These are phyloP conservation scores for Bombylius discolor DNA, from an alignment of 2,888 invertebrate genomes.

Conservation along the genomic window DNA sequence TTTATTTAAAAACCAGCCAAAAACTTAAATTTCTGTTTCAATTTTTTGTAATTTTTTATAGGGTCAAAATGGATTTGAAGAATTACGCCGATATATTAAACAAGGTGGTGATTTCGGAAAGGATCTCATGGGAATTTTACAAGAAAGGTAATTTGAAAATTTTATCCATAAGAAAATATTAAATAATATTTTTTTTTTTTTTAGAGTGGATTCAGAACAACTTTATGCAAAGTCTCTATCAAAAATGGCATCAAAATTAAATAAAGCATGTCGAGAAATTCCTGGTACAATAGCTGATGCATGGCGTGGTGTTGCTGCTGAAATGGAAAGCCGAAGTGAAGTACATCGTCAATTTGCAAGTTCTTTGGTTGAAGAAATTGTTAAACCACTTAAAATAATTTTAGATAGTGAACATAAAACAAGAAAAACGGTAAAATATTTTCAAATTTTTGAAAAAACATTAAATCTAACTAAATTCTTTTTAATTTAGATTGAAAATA, in stretches of 20 bases:
- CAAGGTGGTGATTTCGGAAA: conserved; percentile 92
- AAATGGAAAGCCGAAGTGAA: conserved; percentile 85
- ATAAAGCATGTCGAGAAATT: conserved; percentile 67
- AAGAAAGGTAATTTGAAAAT: conserved; percentile 65
- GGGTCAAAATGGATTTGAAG: conserved; percentile 90
- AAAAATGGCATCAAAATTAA: conserved; percentile 73
- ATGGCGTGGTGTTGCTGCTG: conserved; percentile 82
- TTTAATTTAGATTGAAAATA: conserved; percentile 48
- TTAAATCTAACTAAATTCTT: not conserved
- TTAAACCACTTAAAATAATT: conserved; percentile 68
- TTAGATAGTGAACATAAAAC: conserved; percentile 59
- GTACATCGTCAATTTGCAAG: conserved; percentile 72
- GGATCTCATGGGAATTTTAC: conserved; percentile 74
- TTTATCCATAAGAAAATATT: not conserved
- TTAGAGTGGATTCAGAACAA: conserved; percentile 78
- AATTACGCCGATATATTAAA: conserved; percentile 80
- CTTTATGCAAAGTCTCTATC: conserved; percentile 82
- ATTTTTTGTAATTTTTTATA: conserved; percentile 29
- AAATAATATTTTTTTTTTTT: not conserved
- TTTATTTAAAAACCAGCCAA: too few relatives aligned
- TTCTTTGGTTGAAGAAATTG: conserved; percentile 73
- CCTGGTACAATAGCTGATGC: conserved; percentile 73
- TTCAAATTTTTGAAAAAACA: not conserved
- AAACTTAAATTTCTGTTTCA: too few relatives aligned
- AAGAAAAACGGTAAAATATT: conserved; percentile 47